Evolutionary conservation across 2,113 vertebrate species (phyloP).

Genomic region (Pteropus alecto): DNA sequence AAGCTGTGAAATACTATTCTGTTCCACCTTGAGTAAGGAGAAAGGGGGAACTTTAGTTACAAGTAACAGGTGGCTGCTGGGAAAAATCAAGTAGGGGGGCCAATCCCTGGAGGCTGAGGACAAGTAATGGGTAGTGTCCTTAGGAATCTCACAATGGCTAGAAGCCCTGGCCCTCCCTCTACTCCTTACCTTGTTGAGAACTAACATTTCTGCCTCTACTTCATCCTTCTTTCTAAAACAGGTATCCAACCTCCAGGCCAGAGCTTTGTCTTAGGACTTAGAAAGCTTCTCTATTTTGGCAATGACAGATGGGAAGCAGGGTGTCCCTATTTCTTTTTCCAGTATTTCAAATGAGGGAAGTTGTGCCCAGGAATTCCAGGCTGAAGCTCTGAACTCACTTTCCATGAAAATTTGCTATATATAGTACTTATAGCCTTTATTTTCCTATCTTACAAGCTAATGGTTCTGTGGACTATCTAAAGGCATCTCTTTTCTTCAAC

Average conservation of each 20-base stretch:
- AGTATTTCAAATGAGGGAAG: neutral
- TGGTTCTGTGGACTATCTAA: neutral
- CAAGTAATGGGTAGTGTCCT: neutral
- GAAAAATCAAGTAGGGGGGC: neutral
- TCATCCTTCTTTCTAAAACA: neutral
- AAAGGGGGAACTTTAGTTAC: neutral
- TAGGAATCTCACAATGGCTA: neutral
- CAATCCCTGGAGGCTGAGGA: neutral
- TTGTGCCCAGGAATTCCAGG: neutral
- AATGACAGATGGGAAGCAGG: neutral
- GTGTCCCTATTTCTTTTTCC: neutral
- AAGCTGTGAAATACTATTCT: neutral
- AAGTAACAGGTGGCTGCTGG: neutral
- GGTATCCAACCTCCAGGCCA: neutral
- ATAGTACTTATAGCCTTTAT: neutral
- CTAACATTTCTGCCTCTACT: neutral
- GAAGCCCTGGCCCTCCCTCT: neutral
- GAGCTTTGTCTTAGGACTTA: neutral
- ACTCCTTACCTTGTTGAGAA: neutral
- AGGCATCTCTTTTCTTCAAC: neutral
- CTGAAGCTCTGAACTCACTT: neutral
- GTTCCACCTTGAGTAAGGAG: neutral
- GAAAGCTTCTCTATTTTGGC: neutral
- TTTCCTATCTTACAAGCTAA: neutral
- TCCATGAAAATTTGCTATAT: neutral